Evolutionary conservation across 92 coral and sea anemone species (phyloP).

Genomic region (Porites lobata): DNA sequence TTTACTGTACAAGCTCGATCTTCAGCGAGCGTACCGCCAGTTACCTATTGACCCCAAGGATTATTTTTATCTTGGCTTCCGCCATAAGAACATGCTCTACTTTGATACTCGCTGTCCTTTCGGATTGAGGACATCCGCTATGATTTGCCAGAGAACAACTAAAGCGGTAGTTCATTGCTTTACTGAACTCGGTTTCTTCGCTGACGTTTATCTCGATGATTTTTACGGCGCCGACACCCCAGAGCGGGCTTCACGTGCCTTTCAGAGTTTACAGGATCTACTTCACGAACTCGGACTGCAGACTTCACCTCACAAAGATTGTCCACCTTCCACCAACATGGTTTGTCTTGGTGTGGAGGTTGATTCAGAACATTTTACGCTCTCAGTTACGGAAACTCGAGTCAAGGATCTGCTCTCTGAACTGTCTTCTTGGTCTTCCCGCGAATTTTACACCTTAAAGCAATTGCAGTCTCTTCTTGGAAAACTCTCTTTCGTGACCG

Average conservation of each 20-base stretch:
- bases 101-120: slow-evolving; percentile 31
- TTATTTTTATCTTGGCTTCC: too few relatives aligned
- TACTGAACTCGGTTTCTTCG: slow-evolving; percentile 12
- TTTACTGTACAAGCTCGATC: slow-evolving; percentile 19
- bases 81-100: slow-evolving; percentile 9
- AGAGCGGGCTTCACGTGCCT: slow-evolving; percentile 3
- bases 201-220: neutral
- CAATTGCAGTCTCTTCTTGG: slow-evolving; percentile 39
- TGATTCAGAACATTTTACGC: slow-evolving; percentile 6
- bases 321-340: slow-evolving; percentile 29
- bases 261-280: slow-evolving; percentile 1
- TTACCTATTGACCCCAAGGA: too few relatives aligned
- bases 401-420: neutral
- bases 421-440: slow-evolving; percentile 10
- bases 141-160: slow-evolving; percentile 41
- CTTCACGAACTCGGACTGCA: slow-evolving; percentile 10
- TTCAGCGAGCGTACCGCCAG: slow-evolving; percentile 20
- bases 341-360: slow-evolving; percentile 21
- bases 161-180: slow-evolving; percentile 45
- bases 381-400: slow-evolving; percentile 1
- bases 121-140: slow-evolving; percentile 17
- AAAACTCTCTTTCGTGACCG: slow-evolving; percentile 31
- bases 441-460: neutral
- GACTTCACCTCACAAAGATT: slow-evolving; percentile 23
- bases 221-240: slow-evolving; percentile 41